These are phyloP conservation scores for Philantomba maxwellii DNA, from an alignment of 2,113 vertebrate species.

Conservation along the genomic window DNA sequence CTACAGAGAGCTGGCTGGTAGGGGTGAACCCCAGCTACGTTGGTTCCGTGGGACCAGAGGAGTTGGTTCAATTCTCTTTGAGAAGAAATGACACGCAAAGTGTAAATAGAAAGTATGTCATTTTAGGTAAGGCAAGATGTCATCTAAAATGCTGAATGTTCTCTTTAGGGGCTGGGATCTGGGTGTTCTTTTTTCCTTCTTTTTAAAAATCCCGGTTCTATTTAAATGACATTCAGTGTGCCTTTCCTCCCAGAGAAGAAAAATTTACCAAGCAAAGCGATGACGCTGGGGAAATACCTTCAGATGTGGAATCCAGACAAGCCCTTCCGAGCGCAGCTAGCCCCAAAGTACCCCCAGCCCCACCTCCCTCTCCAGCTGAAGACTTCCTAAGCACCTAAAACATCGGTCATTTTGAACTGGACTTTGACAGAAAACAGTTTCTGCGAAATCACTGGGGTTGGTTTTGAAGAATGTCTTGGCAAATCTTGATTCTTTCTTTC, in stretches of 20 bases:
- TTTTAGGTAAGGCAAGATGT: neutral
- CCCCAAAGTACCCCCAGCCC: neutral
- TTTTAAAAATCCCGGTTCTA: neutral
- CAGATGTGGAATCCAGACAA: neutral
- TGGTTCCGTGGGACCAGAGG: fast-evolving
- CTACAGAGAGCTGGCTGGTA: too few relatives aligned
- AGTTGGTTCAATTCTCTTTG: neutral
- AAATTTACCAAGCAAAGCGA: neutral
- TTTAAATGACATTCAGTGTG: neutral
- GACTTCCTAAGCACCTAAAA: neutral
- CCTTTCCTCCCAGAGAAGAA: conserved; percentile 45
- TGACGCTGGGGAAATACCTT: neutral
- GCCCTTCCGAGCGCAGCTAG: neutral
- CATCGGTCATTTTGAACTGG: neutral
- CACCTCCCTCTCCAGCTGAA: conserved; percentile 59
- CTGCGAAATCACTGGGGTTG: fast-evolving
- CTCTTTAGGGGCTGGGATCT: neutral
- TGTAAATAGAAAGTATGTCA: fast-evolving
- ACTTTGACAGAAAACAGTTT: neutral
- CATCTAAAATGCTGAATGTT: neutral
- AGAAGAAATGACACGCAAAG: neutral
- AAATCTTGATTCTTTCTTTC: neutral
- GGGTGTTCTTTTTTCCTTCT: neutral
- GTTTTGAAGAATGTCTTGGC: neutral
- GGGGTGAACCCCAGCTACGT: fast-evolving